Conservation (phyloP, 2,113 vertebrate species). For the Nanorana parkeri region DNA sequence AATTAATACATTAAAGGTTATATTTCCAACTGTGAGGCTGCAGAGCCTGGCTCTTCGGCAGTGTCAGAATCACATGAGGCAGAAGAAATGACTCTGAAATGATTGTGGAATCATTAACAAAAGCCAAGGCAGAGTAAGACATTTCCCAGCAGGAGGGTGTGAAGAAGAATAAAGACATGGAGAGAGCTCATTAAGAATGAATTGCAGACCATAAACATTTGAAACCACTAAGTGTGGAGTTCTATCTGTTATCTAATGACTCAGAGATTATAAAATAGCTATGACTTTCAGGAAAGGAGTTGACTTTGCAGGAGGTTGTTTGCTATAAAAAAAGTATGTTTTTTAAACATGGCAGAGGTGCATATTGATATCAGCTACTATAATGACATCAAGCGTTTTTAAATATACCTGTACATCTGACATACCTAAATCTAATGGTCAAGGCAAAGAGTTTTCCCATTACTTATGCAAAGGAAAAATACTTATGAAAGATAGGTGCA, state of each 20-base stretch:
- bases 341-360: conserved; percentile 26
- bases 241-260: conserved; percentile 88
- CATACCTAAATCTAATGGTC: background rate
- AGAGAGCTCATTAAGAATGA: conserved; percentile 89
- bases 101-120: conserved; percentile 85
- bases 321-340: conserved; percentile 70
- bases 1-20: conserved; percentile 91
- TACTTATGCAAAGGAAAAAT: no score
- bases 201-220: conserved; percentile 90
- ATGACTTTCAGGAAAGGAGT: conserved; percentile 82
- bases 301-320: conserved; percentile 82
- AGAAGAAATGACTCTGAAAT: conserved; percentile 83
- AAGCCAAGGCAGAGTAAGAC: conserved; percentile 82
- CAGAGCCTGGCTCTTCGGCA: conserved; percentile 74
- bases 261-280: conserved; percentile 86
- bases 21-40: conserved; percentile 83
- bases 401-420: background rate
- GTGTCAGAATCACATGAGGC: conserved; percentile 85
- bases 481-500: no score
- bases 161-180: conserved; percentile 84
- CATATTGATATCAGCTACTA: background rate
- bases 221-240: conserved; percentile 85
- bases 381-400: background rate
- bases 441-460: no score
- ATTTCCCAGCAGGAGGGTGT: conserved; percentile 85